A percentile compares a stretch with the other conserved stretches of the same genome.
Conservation (phyloP, 2,797 vertebrate species). For the Pelobates cultripes region DNA sequence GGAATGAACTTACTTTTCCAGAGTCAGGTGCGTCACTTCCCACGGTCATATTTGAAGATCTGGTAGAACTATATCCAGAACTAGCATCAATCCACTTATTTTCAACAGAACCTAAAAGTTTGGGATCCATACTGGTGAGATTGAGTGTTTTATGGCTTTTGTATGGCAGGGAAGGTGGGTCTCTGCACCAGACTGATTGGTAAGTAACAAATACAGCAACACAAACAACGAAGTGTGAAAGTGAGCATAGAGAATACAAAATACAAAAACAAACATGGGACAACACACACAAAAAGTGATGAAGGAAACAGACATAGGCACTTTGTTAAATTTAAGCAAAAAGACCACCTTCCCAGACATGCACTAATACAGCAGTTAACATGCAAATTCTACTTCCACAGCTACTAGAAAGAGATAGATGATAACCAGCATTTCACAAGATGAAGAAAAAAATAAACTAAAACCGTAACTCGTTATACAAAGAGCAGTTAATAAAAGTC, state of each 20-base stretch:
- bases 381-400: background rate
- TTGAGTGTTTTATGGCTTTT: conserved; percentile 97
- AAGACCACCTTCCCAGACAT: conserved; percentile 85
- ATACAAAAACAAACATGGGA: conserved; percentile 48
- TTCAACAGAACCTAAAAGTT: conserved; percentile 91
- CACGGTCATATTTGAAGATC: conserved; percentile 61
- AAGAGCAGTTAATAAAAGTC: background rate
- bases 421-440: background rate
- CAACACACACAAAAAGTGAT: conserved; percentile 56
- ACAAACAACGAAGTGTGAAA: conserved; percentile 61
- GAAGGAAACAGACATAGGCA: conserved; percentile 59
- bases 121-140: conserved; percentile 95
- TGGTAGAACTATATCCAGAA: conserved; percentile 76
- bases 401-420: background rate
- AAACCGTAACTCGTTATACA: background rate
- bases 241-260: conserved; percentile 58
- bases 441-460: background rate
- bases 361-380: conserved; percentile 66
- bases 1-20: conserved; percentile 81
- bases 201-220: conserved; percentile 68
- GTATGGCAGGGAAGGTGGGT: conserved; percentile 91
- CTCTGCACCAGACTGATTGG: conserved; percentile 93
- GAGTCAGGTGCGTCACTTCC: conserved; percentile 71
- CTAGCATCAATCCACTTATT: conserved; percentile 78
- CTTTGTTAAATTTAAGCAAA: conserved; percentile 68